Conservation (phyloP, 2,113 vertebrate species). For the Cairina moschata region DNA sequence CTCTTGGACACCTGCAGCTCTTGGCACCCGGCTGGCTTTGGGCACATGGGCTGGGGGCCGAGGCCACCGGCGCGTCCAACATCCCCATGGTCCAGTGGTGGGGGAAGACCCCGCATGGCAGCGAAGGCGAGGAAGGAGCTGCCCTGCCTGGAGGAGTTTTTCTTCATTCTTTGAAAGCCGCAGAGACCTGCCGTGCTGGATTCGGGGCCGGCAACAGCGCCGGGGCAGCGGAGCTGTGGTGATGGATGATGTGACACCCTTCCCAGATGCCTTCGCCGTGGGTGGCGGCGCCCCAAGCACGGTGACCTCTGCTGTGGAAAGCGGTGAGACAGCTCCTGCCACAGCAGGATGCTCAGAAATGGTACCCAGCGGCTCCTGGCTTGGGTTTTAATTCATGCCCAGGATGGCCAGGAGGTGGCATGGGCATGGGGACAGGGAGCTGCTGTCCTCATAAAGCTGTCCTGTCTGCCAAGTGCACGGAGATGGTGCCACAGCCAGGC, state of each 20-base stretch:
- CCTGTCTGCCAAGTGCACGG: neutral
- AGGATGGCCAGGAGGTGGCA: neutral
- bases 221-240: neutral
- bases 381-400: rapidly evolving
- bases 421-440: rapidly evolving
- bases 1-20: neutral
- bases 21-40: neutral
- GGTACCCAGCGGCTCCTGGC: neutral
- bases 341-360: neutral
- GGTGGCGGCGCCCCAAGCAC: neutral
- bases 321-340: too few species aligned
- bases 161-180: slow-evolving; percentile 47
- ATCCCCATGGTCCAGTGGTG: too few species aligned
- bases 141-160: neutral
- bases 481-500: neutral
- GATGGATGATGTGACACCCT: neutral
- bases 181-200: slow-evolving; percentile 24
- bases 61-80: rapidly evolving
- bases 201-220: neutral
- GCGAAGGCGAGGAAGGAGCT: neutral
- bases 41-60: neutral
- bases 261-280: neutral
- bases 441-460: neutral
- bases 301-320: neutral
- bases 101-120: too few species aligned